Evolutionary conservation across 2,113 vertebrate genomes (phyloP), one percentile per base, ranked within the genome.

Genomic region (Grantiella picta): DNA sequence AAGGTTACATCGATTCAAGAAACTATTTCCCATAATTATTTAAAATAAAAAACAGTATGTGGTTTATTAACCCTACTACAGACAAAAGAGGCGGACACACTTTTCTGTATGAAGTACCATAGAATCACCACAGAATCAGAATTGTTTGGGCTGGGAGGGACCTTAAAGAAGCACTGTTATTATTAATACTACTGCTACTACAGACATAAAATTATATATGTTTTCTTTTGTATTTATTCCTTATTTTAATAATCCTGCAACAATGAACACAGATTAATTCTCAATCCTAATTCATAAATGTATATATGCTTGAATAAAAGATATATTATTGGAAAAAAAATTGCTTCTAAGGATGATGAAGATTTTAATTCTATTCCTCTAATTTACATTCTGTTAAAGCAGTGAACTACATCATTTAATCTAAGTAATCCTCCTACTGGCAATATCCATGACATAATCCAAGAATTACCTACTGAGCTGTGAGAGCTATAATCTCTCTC

Each of bases 371-470:
- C 59, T 68, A 38, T 27, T 87, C 22, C 56, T 92, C 69, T 85
- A 95, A 93, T 95, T 80, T 64, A 89, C 44, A 79, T 89, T 90
- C 70, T 82, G n/a, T 82, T 94, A 92, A 89, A 94, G 75, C 23
- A 3, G 45, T 66, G 63, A 73, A 95, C 73, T 95, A 81, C 83
- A 97, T 87, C 10, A 92, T 80, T 89, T 95, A 89, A 89, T 96
- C 66, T 87, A 88, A 82, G 73, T 42, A 94, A 75, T 66, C 63
- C 76, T 96, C 82, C 83, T 92, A 92, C 40, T 82, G 86, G 76
- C 79, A 89, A 83, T 93, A 94, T 85, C 83, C 69, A 82, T 59
- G 66, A 89, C 75, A 91, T 89, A 96, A 97, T 96, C 94, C 92
- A 87, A 92, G 75, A 93, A 87, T 53, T 87, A 92, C 81, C 81